Base-by-base conservation (phyloP, 2,888 invertebrate species). In the Drosophila prolongata region DNA sequence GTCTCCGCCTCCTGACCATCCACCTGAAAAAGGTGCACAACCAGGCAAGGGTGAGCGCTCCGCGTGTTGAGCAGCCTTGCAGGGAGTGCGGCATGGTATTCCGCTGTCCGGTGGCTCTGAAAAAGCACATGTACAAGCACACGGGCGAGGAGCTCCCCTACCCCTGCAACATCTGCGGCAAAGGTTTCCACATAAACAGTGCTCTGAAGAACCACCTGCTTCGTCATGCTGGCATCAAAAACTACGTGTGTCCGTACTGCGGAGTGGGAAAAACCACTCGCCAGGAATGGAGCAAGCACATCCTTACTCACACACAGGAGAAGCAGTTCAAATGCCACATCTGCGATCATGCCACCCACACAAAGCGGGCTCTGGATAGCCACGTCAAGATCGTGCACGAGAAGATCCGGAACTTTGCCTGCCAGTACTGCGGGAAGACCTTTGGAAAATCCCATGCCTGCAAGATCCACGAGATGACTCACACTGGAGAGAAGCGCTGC, bases 221-320 rank as follows among this genome's bases (percentile, higher is more conserved):
- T 54, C 89, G 91, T 0, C 91, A 91, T 54, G 90, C 91, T 0
- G 92, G 92, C 8, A 91, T 92, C 35, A 91, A 91, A 59, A 91
- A 91, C 68, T 91, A 91, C 60, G 90, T 91, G 8, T 91, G 91
- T 35, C 91, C 91, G 0, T 90, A 91, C 30, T 91, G 91, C 68
- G 91, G 91, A 11, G 90, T 91, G 34, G 90, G 90, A 1, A 92
- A 91, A 46, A 91, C 92, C 2, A 92, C 91, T 0, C 78, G 91
- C 0, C 91, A 91, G 56, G 91, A 91, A 47, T 87, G 92, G 86
- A 91, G 90, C 52, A 90, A 89, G 13, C 91, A 92, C 57, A 76
- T 91, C 3, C 87, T 91, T 13, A 91, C 89, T 1, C 91, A 91
- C 68, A 91, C 91, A 1, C 90, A 90, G 53, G 91, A 91, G 43